Base-by-base conservation (phyloP, 2,888 invertebrate species). In the Amiota communis region DNA sequence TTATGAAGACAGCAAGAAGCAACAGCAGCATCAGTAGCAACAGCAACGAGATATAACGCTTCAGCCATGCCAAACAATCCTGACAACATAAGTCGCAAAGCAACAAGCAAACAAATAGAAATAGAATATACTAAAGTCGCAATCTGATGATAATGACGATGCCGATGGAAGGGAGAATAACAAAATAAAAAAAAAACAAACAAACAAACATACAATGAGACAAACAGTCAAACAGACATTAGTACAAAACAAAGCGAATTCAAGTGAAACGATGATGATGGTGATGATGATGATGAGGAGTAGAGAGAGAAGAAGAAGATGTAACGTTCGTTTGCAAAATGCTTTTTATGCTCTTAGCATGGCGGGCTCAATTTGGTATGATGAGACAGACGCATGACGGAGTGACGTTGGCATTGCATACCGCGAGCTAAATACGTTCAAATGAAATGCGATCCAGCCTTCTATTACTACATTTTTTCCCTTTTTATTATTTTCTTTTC, bases 41-140 rank as follows among this genome's bases (percentile, higher is more conserved):
- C n/a, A 51, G 3, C 53, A 53, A 53, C 12, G 13, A n/a, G 53
- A n/a, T n/a, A 51, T 51, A 12, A 51, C 12, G 15, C 4, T 36
- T 17, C 57, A n/a, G 17, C 57, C 59, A 59, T 17, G 57, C 15
- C 67, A 67, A 36, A 36, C 36, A 36, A 36, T 36, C 8, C 51
- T 68, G 67, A 51, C 67, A 68, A 53, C n/a, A 15, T 68, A 53
- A 68, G 67, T 51, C 51, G 67, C n/a, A 51, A 23, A 36, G 20
- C 47, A 65, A 10, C 65, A 49, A 65, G 49, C 53, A 68, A 13
- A 13, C 65, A 67, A 20, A 15, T 9, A 61, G 20, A 10, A 12
- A 61, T n/a, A 51, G 6, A 4, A 51, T 36, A 36, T 36, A 36
- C 36, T 36, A 36, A 36, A 36, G 36, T 4, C 36, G 36, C 36